Base-by-base conservation (phyloP, 2,113 vertebrate genomes). In the Salvelinus fontinalis region DNA sequence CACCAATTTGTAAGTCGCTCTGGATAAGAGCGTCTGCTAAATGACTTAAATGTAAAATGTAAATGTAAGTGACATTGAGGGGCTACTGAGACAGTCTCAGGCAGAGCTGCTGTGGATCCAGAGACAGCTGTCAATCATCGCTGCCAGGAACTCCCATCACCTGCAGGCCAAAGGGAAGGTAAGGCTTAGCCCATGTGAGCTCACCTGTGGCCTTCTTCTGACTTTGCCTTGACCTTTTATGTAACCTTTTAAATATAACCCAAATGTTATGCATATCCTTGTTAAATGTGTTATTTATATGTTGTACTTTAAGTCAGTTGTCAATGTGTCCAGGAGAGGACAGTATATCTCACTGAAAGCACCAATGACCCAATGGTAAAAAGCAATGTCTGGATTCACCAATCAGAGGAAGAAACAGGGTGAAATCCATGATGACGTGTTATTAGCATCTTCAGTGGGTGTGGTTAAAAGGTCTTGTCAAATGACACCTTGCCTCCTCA, bases 101-200 rank as follows among this genome's bases (percentile, higher is more conserved):
- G 80, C 86, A 18, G 94, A 94, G 80, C 88, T 95, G 75, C 79
- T 93, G 77, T 93, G 93, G 92, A 94, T 95, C 31, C 92, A 93
- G 90, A 91, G 92, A 68, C 92, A 92, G 78, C 81, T 93, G 77
- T 91, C 91, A 70, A 85, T 93, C 78, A 89, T 92, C 70, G 78
- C 85, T 66, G 66, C 75, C 44, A 91, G 93, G 71, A 87, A 90
- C 31, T 4, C 87, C 0, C 49, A 66, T n/a, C 89, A 83, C 67
- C 73, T 83, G 27, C 84, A 87, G 73, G 74, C 86, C 51, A 84
- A 89, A 67, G 79, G 77, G 75, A 93, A 93, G 94, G 95, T 95
- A 86, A 49, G 0, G 27, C 22, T 12, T 2, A 71, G 12, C 74
- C 64, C 11, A 13, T 22, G 3, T 14, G 49, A 54, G 16, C 49